Evolutionary conservation across 2,888 invertebrate genomes (phyloP), one percentile per base, ranked within the genome.

Genomic region (Serripes groenlandicus): DNA sequence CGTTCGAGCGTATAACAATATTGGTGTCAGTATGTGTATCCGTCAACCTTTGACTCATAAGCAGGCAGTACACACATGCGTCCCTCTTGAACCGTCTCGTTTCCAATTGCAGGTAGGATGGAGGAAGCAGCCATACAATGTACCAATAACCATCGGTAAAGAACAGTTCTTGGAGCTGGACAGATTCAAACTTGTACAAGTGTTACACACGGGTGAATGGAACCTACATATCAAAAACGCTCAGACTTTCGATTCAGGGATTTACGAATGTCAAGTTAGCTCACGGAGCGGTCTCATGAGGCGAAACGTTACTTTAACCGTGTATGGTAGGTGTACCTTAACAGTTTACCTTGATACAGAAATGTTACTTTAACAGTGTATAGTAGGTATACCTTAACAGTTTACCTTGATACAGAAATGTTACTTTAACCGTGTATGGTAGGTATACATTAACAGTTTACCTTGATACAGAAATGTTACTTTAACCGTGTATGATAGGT

Each of bases 211-310:
- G 35, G 79, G 78, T 28, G 77, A 80, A 23, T 88, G 87, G 87
- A 80, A 88, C 52, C 70, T 88, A 11, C 80, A 83, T 23, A 88
- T 88, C 42, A 85, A 85, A 75, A 88, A 87, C 42, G 85, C 84
- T 21, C 87, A 87, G 35, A 68, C 74, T 0, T 83, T 81, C 42
- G 84, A 88, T 64, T 78, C 87, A 26, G 87, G 87, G 32, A 80
- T 75, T 35, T 88, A 88, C 54, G 87, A 88, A 60, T 88, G 87
- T 54, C 87, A 88, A 60, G 85, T 88, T 30, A 88, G 87, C 66
- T 78, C 83, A 34, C 78, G 78, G 23, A 42, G 52, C 37, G 83
- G 81, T 26, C 62, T 75, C 18, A 75, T 83, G 58, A 34, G 85
- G 21, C 56, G 84, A 23, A 84, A 83, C 60, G 79, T 88, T n/a